These are phyloP conservation scores for Pogonognathellus flavescens DNA, from an alignment of 1,140 invertebrate species.

Conservation along the genomic window DNA sequence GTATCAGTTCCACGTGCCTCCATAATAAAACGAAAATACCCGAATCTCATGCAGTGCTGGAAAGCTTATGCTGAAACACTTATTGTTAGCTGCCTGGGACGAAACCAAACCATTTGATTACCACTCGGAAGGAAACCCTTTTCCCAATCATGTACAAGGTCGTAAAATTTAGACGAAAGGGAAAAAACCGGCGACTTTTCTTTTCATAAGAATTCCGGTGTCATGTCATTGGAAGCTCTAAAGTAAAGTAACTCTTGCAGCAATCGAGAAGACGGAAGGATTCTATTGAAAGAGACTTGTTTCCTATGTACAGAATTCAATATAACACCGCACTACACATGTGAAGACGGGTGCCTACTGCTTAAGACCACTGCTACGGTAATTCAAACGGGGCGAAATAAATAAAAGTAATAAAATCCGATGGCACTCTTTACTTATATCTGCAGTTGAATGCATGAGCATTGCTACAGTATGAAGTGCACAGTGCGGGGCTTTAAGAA, in stretches of 20 bases:
- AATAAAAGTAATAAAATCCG: constrained; percentile 49
- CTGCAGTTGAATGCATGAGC: not conserved
- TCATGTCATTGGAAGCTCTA: not conserved
- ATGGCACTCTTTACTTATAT: constrained; percentile 22
- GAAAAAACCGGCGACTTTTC: constrained; percentile 26
- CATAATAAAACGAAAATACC: constrained; percentile 5
- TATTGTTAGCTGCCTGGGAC: no score
- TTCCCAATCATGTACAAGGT: constrained; percentile 30
- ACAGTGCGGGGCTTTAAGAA: not conserved
- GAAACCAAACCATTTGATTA: constrained; percentile 1
- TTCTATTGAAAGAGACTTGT: constrained; percentile 6
- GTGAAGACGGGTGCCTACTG: not conserved
- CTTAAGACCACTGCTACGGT: not conserved
- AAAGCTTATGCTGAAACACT: not conserved
- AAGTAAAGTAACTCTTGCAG: not conserved
- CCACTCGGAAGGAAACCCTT: constrained; percentile 26
- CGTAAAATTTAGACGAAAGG: constrained; percentile 36
- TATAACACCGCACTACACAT: not conserved
- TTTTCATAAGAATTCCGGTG: constrained; percentile 39
- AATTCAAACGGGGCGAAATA: constrained; percentile 27
- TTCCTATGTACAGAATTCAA: not conserved
- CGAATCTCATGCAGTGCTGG: constrained; percentile 3
- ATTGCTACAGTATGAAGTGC: not conserved
- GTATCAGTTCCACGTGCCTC: constrained; percentile 1
- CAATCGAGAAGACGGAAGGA: constrained; percentile 2